Conservation (phyloP, 2,797 vertebrate species). For the Ctenopoma multispine region DNA sequence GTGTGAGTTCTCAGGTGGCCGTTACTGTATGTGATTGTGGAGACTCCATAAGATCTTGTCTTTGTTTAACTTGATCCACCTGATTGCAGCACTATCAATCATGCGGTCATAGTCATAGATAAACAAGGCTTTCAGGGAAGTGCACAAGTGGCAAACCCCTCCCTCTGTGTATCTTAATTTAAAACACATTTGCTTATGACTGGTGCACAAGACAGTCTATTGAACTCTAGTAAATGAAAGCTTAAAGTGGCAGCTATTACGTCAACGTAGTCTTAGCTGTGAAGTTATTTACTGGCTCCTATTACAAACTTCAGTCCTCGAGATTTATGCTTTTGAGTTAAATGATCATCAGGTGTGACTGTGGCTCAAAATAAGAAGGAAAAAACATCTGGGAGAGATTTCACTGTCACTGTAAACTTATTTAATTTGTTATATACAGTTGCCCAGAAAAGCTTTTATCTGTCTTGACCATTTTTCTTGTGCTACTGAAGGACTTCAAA, state of each 20-base stretch:
- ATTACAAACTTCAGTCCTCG: neutral
- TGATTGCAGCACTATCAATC: conserved; percentile 4
- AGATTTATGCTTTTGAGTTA: conserved; percentile 39
- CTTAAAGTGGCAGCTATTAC: conserved; percentile 28
- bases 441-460: conserved; percentile 63
- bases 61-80: conserved; percentile 1
- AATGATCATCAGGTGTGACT: conserved; percentile 62
- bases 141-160: conserved; percentile 28
- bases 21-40: conserved; percentile 11
- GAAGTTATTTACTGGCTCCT: conserved; percentile 9
- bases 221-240: conserved; percentile 4
- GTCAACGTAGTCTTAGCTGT: conserved; percentile 14
- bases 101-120: conserved; percentile 19
- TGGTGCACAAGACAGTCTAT: conserved; percentile 17
- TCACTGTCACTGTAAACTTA: conserved; percentile 60
- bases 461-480: conserved; percentile 38
- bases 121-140: conserved; percentile 47
- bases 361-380: conserved; percentile 43
- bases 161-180: conserved; percentile 27
- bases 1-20: conserved; percentile 36
- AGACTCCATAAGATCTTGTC: neutral
- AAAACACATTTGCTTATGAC: conserved; percentile 16
- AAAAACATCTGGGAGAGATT: conserved; percentile 38
- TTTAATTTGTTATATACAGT: conserved; percentile 57
- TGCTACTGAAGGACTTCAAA: conserved; percentile 50